A percentile compares a stretch with the other conserved stretches of the same genome.
These are phyloP conservation scores for Crax fasciolata DNA, from an alignment of 2,797 vertebrate genomes.

Conservation along the genomic window DNA sequence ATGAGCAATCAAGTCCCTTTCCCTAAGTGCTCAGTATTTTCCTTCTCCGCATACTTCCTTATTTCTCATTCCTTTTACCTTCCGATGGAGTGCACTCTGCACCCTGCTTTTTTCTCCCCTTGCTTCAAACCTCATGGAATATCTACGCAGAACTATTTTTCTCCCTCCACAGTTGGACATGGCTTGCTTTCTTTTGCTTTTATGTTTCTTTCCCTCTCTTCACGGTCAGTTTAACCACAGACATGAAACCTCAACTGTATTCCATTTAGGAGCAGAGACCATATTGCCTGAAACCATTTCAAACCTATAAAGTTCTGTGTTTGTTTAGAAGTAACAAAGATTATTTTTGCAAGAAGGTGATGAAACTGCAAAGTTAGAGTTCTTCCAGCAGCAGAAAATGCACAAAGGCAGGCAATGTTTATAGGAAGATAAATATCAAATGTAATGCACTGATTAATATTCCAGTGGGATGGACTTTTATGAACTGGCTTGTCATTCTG, in stretches of 20 bases:
- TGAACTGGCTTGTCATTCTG: constrained; percentile 26
- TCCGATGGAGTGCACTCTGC: background rate
- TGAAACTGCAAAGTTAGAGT: background rate
- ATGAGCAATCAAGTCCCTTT: background rate
- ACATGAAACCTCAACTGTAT: background rate
- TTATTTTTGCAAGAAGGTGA: background rate
- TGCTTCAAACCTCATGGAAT: background rate
- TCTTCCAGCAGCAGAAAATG: background rate
- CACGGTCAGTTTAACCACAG: constrained; percentile 6
- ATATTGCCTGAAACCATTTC: background rate
- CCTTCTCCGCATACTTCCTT: background rate
- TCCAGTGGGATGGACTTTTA: constrained; percentile 29
- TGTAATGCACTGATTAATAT: constrained; percentile 57
- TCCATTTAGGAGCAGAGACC: background rate
- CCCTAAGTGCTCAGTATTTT: background rate
- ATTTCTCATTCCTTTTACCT: background rate
- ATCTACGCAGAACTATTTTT: background rate
- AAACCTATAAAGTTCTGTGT: background rate
- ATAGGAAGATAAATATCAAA: constrained; percentile 11
- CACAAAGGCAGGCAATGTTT: background rate
- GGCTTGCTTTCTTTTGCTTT: background rate
- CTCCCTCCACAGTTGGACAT: rapidly evolving
- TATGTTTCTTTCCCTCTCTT: background rate
- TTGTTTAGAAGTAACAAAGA: background rate
- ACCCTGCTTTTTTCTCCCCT: background rate